Conservation (phyloP, 2,888 invertebrate genomes). For the Molorchus minor region DNA sequence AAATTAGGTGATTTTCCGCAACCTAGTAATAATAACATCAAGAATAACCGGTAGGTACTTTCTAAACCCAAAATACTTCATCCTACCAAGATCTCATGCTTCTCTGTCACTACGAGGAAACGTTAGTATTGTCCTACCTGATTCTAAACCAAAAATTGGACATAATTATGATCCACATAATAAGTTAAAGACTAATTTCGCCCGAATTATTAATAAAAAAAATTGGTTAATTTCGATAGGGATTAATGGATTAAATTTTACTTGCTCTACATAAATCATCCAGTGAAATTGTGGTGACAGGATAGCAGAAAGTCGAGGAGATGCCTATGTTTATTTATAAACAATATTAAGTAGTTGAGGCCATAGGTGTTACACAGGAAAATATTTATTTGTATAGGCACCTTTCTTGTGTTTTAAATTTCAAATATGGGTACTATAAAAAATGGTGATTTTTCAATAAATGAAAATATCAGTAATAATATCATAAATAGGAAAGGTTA, state of each 20-base stretch:
- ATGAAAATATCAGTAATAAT: too few relatives aligned
- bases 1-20: too few relatives aligned
- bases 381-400: too few relatives aligned
- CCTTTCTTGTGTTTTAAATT: too few relatives aligned
- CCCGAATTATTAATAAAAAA: background rate
- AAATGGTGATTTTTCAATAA: too few relatives aligned
- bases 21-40: too few relatives aligned
- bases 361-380: background rate
- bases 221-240: constrained; percentile 25
- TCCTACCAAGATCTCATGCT: constrained; percentile 32
- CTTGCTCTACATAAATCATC: constrained; percentile 60
- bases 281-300: constrained; percentile 53
- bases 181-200: constrained; percentile 12
- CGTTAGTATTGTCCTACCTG: constrained; percentile 51
- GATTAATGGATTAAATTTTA: constrained; percentile 39
- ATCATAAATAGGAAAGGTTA: too few relatives aligned
- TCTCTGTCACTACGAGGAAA: constrained; percentile 48
- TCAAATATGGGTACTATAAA: too few relatives aligned
- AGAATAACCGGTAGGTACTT: too few relatives aligned
- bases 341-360: too few relatives aligned
- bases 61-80: too few relatives aligned
- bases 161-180: constrained; percentile 27
- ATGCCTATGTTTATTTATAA: background rate
- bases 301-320: constrained; percentile 41
- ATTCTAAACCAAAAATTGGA: constrained; percentile 28